These are phyloP conservation scores for Poicephalus meyeri DNA, from an alignment of 2,113 vertebrate genomes.

Conservation along the genomic window DNA sequence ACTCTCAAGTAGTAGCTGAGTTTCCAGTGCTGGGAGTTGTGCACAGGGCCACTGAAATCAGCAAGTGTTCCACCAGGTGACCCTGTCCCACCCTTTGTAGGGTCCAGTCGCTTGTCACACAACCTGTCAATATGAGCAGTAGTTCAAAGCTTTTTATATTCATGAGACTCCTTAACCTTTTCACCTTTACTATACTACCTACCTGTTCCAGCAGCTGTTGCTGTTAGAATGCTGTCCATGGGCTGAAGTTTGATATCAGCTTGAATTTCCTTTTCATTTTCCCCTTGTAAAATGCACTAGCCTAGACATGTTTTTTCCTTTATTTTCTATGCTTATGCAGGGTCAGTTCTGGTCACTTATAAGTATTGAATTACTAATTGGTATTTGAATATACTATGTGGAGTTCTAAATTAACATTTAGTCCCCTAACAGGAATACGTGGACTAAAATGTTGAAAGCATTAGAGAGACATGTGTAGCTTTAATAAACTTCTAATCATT, in stretches of 20 bases:
- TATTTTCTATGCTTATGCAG: not conserved
- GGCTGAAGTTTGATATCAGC: not conserved
- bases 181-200: not conserved
- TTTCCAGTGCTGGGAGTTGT: not conserved
- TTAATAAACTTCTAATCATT: not conserved
- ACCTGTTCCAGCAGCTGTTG: not conserved
- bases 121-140: not conserved
- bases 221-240: not conserved
- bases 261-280: not conserved
- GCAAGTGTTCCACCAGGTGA: fast-evolving
- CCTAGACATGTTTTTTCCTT: not conserved
- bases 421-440: not conserved
- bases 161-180: not conserved
- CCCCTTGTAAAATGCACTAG: not conserved
- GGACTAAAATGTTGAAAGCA: constrained; percentile 20
- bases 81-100: not conserved
- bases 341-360: not conserved
- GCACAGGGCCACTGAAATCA: not conserved
- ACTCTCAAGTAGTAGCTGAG: not conserved
- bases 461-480: not conserved
- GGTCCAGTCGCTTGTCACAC: not conserved
- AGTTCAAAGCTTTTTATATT: not conserved
- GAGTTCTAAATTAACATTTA: constrained; percentile 1
- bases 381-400: not conserved
- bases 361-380: not conserved